Evolutionary conservation across 2,113 vertebrate species (phyloP).

Genomic region (Gymnorhina tibicen): DNA sequence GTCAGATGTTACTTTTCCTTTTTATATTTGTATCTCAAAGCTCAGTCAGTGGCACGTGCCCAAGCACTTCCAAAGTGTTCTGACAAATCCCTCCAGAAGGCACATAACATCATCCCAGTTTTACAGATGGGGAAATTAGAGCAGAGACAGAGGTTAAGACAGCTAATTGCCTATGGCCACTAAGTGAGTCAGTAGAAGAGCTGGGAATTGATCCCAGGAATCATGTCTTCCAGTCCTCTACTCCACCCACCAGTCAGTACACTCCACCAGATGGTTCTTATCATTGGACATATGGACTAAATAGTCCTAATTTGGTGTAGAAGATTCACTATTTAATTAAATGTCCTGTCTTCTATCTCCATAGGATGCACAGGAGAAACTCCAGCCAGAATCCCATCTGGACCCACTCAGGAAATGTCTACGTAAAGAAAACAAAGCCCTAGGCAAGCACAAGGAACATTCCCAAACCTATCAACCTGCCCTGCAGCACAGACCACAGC

Average conservation of each 20-base stretch:
- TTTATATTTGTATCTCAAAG: background rate
- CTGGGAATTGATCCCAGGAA: conserved; percentile 55
- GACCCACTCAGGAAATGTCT: background rate
- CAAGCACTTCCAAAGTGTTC: background rate
- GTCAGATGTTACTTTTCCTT: conserved; percentile 15
- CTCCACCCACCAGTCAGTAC: conserved; percentile 46
- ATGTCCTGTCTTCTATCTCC: conserved; percentile 3
- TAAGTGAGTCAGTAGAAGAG: conserved; percentile 31
- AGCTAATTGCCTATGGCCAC: conserved; percentile 42
- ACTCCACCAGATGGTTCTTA: conserved; percentile 53
- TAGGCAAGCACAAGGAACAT: background rate
- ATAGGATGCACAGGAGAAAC: background rate
- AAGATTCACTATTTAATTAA: conserved; percentile 46
- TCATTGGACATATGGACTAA: conserved; percentile 58
- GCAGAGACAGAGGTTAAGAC: conserved; percentile 47
- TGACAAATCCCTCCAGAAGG: conserved; percentile 35
- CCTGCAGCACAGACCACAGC: background rate
- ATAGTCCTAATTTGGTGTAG: conserved; percentile 38
- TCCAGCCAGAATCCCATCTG: conserved; percentile 37
- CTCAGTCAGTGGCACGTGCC: background rate
- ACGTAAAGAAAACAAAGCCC: background rate
- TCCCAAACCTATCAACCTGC: background rate
- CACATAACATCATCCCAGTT: conserved; percentile 15
- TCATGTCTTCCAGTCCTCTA: conserved; percentile 12
- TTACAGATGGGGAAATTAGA: conserved; percentile 51